Evolutionary conservation across 2,888 invertebrate species (phyloP), one percentile per base, ranked within the genome.

Genomic region (Anarsia innoxiella): DNA sequence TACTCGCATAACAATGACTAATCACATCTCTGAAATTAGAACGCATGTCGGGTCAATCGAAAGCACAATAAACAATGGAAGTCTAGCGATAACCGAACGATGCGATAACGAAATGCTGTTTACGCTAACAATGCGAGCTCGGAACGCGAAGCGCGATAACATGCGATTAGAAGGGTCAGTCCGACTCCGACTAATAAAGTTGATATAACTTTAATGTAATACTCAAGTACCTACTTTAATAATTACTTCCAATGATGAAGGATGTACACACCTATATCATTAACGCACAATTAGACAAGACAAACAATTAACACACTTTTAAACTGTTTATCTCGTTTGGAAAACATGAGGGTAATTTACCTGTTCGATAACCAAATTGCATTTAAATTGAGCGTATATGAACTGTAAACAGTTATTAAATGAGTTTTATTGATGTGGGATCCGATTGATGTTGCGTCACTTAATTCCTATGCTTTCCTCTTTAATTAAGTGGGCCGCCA

Each of bases 11-110:
- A 55, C 45, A 45, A 54, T 54, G 48, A 51, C 49, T 53, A 51
- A 56, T 41, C 35, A 40, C 33, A 49, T 51, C 50, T 47, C 45
- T 45, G 41, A 40, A 59, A 59, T 50, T 54, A 46, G 52, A 56
- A 56, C 46, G 48, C 38, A 12, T 26, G 49, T 53, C 51, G 51
- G 62, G 55, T 61, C 55, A 59, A 42, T 53, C 42, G 45, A 53
- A 42, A 48, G 51, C 46, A 56, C 59, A 67, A 65, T 65, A 61
- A 68, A 69, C 65, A 67, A 67, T 60, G 41, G 49, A 31, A 27
- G 33, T 16, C 23, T 34, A 15, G 40, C 61, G 63, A 70, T 69
- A 69, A 64, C 57, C 48, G 49, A 28, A 29, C 48, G 48, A 56
- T 51, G 53, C 50, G 63, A 66, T 68, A 66, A 62, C 45, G 51